Evolutionary conservation across 2,888 invertebrate species (phyloP).

Genomic region (Mythimna vitellina): DNA sequence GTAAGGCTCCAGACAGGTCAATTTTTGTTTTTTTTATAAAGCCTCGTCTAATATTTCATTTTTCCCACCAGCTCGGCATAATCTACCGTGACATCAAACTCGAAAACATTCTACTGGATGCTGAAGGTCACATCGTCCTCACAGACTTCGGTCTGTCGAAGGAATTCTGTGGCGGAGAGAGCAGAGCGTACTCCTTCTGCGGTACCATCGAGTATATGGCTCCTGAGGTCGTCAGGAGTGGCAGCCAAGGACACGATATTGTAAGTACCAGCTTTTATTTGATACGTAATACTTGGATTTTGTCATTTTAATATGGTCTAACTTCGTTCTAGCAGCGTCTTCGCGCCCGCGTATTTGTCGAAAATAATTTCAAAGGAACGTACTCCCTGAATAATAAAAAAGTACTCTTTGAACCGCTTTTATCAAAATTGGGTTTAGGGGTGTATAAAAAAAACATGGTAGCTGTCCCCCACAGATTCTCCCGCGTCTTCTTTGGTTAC

Average conservation of each 20-base stretch:
- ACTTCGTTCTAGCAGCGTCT: too few species aligned
- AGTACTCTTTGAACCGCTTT: too few species aligned
- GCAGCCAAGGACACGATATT: slow-evolving; percentile 97
- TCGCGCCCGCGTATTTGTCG: too few species aligned
- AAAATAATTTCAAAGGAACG: too few species aligned
- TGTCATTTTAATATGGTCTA: too few species aligned
- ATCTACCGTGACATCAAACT: slow-evolving; percentile 99
- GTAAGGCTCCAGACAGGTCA: too few species aligned
- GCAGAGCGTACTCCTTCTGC: slow-evolving; percentile 98
- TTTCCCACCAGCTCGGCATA: slow-evolving; percentile 95
- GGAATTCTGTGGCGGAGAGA: slow-evolving; percentile 94
- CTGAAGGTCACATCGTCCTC: slow-evolving; percentile 98
- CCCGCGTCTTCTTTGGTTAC: too few species aligned
- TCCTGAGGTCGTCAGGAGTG: slow-evolving; percentile 95
- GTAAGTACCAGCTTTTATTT: slow-evolving; percentile 91
- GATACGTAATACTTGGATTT: too few species aligned
- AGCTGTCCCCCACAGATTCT: too few species aligned
- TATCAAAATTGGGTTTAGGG: too few species aligned
- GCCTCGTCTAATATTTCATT: not conserved
- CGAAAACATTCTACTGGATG: slow-evolving; percentile 98
- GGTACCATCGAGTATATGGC: slow-evolving; percentile 99
- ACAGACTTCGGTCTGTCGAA: slow-evolving; percentile 99
- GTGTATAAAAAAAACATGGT: too few species aligned
- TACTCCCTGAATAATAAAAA: too few species aligned
- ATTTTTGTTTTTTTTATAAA: not conserved